Percentiles rank a stretch among this genome's conserved stretches.
Conservation (phyloP, 2,888 invertebrate species). For the Conchocele bisecta region DNA sequence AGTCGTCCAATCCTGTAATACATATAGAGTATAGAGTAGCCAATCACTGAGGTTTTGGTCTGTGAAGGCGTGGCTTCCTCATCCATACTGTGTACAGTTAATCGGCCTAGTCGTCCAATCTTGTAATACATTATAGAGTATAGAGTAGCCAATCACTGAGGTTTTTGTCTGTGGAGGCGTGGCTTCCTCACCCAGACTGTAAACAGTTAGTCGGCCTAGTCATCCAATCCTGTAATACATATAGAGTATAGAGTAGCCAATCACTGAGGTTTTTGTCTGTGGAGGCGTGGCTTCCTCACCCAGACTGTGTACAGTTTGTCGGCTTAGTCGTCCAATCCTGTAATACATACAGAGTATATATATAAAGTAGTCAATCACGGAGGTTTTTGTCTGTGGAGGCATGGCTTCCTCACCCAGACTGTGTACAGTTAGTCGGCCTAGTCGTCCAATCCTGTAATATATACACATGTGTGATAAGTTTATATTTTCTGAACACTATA, state of each 20-base stretch:
- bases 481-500: no score
- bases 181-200: conserved; percentile 83
- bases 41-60: conserved; percentile 85
- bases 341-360: conserved; percentile 83
- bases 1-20: conserved; percentile 86
- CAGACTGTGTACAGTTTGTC: conserved; percentile 87
- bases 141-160: conserved; percentile 86
- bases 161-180: conserved; percentile 79
- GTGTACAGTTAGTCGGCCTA: conserved; percentile 88
- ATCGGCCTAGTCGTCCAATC: conserved; percentile 87
- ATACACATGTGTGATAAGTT: no score
- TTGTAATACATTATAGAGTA: conserved; percentile 85
- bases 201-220: conserved; percentile 88
- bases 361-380: conserved; percentile 86
- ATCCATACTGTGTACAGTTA: conserved; percentile 86
- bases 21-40: conserved; percentile 83
- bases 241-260: conserved; percentile 84
- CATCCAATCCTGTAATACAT: conserved; percentile 86
- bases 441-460: conserved; percentile 86
- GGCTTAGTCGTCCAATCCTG: conserved; percentile 88
- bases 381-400: conserved; percentile 81
- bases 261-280: conserved; percentile 84
- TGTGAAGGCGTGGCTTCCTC: conserved; percentile 70
- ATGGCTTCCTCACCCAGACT: conserved; percentile 82
- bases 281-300: conserved; percentile 73